Evolutionary conservation across 2,113 vertebrate species (phyloP).

Genomic region (Zosterops japonicus): DNA sequence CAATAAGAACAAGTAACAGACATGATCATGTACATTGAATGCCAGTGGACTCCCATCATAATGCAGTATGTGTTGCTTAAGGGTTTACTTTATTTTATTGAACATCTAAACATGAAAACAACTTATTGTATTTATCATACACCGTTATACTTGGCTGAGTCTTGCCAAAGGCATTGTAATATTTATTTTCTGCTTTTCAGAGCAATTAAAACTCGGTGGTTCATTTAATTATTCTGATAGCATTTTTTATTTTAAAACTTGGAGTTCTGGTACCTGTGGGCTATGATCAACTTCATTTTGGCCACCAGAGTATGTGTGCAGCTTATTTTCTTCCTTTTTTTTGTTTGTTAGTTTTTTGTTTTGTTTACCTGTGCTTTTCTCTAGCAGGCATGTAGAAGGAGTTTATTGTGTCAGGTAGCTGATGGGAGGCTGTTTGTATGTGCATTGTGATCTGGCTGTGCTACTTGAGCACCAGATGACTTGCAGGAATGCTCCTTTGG

Average conservation of each 20-base stretch:
- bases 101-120: not conserved
- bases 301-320: not conserved
- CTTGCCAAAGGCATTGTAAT: not conserved
- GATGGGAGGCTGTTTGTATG: accelerated
- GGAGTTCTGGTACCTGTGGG: not conserved
- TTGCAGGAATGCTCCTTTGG: not conserved
- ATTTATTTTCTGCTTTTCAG: not conserved
- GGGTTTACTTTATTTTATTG: not conserved
- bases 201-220: not conserved
- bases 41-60: not conserved
- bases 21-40: not conserved
- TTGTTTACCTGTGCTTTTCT: not conserved
- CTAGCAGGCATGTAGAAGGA: not conserved
- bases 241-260: not conserved
- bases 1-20: not conserved
- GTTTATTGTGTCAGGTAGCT: not conserved
- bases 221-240: not conserved
- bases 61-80: not conserved
- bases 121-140: not conserved
- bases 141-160: not conserved
- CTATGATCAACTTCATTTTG: not conserved
- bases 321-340: not conserved
- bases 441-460: not conserved
- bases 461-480: accelerated
- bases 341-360: not conserved